Conservation (phyloP, 2,888 invertebrate species). For the Patella ulyssiponensis region DNA sequence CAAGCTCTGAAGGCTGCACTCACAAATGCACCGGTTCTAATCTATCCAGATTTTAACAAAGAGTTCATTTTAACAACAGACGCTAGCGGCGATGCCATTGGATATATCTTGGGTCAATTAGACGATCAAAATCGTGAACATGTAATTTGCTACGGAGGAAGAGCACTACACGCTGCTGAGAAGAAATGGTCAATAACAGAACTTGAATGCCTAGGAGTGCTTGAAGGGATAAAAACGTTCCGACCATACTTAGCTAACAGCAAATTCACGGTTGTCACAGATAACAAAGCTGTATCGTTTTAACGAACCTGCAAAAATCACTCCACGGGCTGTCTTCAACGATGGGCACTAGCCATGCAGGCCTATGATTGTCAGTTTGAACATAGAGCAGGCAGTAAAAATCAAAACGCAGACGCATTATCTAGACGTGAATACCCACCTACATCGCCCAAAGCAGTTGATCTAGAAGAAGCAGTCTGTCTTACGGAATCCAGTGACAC, state of each 20-base stretch:
- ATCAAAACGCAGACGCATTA: conserved; percentile 32
- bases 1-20: conserved; percentile 26
- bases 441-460: too few relatives aligned
- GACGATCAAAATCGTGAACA: conserved; percentile 35
- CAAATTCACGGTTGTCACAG: conserved; percentile 39
- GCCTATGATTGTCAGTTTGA: conserved; percentile 22
- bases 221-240: conserved; percentile 42
- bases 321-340: conserved; percentile 26
- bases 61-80: conserved; percentile 37
- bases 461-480: too few relatives aligned
- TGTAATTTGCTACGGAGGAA: conserved; percentile 38
- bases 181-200: conserved; percentile 36
- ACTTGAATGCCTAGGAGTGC: conserved; percentile 39
- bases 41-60: conserved; percentile 36
- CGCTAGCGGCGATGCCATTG: conserved; percentile 34
- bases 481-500: too few relatives aligned
- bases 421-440: conserved; percentile 27
- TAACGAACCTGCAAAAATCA: conserved; percentile 39
- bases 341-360: conserved; percentile 28
- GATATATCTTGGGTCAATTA: conserved; percentile 37
- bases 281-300: conserved; percentile 40
- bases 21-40: conserved; percentile 35
- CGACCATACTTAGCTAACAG: conserved; percentile 37
- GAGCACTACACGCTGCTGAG: conserved; percentile 34
- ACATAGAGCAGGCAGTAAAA: conserved; percentile 21